These are phyloP conservation scores for Myanophis thanlyinensis DNA, from an alignment of 2,113 vertebrate species.

Conservation along the genomic window DNA sequence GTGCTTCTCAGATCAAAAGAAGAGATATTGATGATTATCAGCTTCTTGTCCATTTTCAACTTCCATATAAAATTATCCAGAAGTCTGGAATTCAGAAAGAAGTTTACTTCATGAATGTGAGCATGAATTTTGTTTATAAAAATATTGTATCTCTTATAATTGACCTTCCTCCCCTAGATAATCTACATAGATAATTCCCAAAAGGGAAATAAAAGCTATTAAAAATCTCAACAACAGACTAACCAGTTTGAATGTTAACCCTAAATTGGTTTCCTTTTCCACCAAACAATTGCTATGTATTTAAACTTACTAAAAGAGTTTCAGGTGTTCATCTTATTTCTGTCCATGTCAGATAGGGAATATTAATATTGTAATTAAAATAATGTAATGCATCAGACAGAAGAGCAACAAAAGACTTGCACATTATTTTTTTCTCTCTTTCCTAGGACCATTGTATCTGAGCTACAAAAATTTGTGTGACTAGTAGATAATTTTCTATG, in stretches of 20 bases:
- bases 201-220: not conserved
- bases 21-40: not conserved
- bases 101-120: not conserved
- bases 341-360: not conserved
- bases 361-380: not conserved
- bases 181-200: not conserved
- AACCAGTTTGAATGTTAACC: not conserved
- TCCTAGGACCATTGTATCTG: not conserved
- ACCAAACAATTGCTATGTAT: not conserved
- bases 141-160: not conserved
- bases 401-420: not conserved
- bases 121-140: not conserved
- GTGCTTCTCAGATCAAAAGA: slow-evolving; percentile 2
- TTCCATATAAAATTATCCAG: not conserved
- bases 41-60: not conserved
- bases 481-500: not conserved
- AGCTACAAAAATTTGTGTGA: not conserved
- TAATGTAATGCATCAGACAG: not conserved
- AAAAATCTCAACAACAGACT: not conserved
- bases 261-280: not conserved
- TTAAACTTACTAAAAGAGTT: not conserved
- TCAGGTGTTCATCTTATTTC: not conserved
- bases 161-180: not conserved
- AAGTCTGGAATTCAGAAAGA: not conserved
- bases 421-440: not conserved